Evolutionary conservation across 2,888 invertebrate genomes (phyloP), one percentile per base, ranked within the genome.

Genomic region (Yponomeuta malinellus): DNA sequence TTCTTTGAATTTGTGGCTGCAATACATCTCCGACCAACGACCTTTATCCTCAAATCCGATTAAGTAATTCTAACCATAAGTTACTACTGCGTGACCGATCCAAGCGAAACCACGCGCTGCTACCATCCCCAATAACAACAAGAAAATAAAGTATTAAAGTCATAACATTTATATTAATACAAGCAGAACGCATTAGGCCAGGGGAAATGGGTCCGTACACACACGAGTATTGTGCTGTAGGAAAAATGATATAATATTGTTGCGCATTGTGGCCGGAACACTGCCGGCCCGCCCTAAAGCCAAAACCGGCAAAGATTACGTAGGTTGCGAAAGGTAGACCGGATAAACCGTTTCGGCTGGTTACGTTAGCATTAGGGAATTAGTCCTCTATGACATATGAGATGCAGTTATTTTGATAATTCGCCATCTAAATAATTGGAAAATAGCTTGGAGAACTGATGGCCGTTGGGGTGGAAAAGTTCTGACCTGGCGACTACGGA

Each of bases 231-330:
- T 90, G 89, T 89, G 83, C 78, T 74, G 78, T 81, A 82, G 81
- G 89, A 89, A 89, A 90, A 91, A 90, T 92, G 90, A 90, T 88
- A 88, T 89, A 87, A 91, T 88, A 86, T 91, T 85, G 87, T 89
- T 89, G 89, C 88, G 88, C 88, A 89, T 89, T 82, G 87, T 87
- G 86, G 85, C 86, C 87, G 65, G 43, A 85, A 85, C 84, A 86
- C 83, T 82, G 86, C 83, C 82, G 78, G 84, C 84, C 88, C 86
- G 85, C 84, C 85, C 83, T 76, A 72, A 70, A 68, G 72, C 63
- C 31, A 68, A 37, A 68, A 9, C 15, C 6, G 52, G 33, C 83
- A 83, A 63, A 83, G 85, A 86, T 67, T 71, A 73, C 4, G 33
- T 15, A 15, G 4, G 52, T 15, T 5, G 52, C 52, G 15, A 15